A percentile compares a stretch with the other conserved stretches of the same genome.
These are phyloP conservation scores for Tragelaphus oryx DNA, from an alignment of 2,797 vertebrate genomes.

Conservation along the genomic window DNA sequence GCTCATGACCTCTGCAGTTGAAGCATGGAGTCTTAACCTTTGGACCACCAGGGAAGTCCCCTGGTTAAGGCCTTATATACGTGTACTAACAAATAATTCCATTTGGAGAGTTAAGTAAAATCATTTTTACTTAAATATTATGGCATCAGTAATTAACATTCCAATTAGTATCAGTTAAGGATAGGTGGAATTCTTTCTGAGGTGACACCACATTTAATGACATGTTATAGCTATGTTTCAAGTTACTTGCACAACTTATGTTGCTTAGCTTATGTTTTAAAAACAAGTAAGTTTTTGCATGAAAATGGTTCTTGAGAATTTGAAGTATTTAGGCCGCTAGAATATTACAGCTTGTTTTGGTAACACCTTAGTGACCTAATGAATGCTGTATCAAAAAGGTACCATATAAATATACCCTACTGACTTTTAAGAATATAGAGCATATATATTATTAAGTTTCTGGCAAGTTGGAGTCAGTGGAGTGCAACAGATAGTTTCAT, in stretches of 20 bases:
- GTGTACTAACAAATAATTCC: not conserved
- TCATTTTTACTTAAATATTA: slow-evolving; percentile 7
- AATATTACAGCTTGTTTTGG: slow-evolving; percentile 6
- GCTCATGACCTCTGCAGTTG: not conserved
- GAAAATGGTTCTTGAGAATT: not conserved
- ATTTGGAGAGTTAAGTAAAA: slow-evolving; percentile 11
- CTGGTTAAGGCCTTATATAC: not conserved
- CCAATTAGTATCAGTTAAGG: not conserved
- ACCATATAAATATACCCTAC: not conserved
- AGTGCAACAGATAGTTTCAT: not conserved
- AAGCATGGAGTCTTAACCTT: not conserved
- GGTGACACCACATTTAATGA: not conserved
- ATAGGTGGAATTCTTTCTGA: not conserved
- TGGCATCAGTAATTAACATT: not conserved
- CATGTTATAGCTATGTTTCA: not conserved
- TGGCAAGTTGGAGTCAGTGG: not conserved
- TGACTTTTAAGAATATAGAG: not conserved
- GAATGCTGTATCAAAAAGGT: not conserved
- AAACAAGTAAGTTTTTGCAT: not conserved
- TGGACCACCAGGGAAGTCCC: not conserved
- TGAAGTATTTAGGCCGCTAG: not conserved
- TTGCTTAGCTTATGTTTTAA: not conserved
- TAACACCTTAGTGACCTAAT: not conserved
- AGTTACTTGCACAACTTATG: not conserved
- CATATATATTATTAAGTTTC: not conserved